Evolutionary conservation across 2,113 vertebrate species (phyloP), one percentile per base, ranked within the genome.

Genomic region (Xenopus tropicalis): DNA sequence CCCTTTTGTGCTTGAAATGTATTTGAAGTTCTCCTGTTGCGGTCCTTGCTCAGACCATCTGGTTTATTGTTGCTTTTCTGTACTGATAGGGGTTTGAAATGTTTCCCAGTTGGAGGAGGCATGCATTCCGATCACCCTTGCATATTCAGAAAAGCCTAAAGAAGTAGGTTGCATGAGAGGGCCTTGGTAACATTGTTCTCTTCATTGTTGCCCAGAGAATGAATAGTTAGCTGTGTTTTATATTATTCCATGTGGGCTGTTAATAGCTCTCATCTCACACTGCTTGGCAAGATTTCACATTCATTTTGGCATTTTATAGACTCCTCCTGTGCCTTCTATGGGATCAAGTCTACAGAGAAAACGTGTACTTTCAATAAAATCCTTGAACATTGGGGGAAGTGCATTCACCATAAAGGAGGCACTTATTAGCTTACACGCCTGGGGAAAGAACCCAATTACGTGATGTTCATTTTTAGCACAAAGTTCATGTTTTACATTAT

Each of bases 121-220:
- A 61, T 61, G 51, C 72, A 69, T 75, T 75, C 72, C 69, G 14
- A 57, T 71, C 37, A 56, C 22, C 71, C 43, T 69, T 62, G 14
- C 73, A 22, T 73, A 80, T 78, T 81, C 79, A 82, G 90, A 87
- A 83, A 85, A 84, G 89, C 73, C 84, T 77, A 70, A 74, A 66
- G 83, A 72, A 65, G 77, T 80, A 76, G 68, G 71, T 74, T 23
- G 85, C 87, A 42, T 85, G 91, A 90, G 86, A 90, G 86, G 78
- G 74, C 71, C 78, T 85, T 84, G 83, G 79, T 85, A 78, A 85
- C 83, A 79, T 78, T 87, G 84, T 83, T 72, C 84, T 82, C 24
- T 82, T 83, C 42, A 85, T 75, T 89, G 84, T 90, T 84, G 69
- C 80, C 63, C 79, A 77, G 70, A n/a, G 84, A 76, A 67, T 77